Evolutionary conservation across 2,797 vertebrate genomes (phyloP).

Genomic region (Mionectes olivaceus): DNA sequence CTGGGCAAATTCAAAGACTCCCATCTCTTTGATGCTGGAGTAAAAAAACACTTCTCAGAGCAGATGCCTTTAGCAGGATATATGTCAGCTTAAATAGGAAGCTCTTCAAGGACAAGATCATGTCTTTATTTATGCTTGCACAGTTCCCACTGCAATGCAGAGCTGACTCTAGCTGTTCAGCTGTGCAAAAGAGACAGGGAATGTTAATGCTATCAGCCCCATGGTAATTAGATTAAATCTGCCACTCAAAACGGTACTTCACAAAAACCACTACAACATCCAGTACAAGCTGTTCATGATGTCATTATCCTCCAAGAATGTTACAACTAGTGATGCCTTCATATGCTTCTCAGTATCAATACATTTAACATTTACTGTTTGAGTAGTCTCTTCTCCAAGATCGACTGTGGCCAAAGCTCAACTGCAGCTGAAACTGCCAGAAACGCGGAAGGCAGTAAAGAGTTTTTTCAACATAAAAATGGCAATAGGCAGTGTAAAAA

Average conservation of each 20-base stretch:
- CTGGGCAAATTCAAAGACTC: neutral
- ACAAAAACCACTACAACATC: neutral
- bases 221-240: neutral
- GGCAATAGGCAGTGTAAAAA: neutral
- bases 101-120: neutral
- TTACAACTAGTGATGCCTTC: neutral
- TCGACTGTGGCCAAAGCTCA: neutral
- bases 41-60: neutral
- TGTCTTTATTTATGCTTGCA: neutral
- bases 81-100: fast-evolving
- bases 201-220: neutral
- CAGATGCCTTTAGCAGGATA: neutral
- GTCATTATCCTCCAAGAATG: neutral
- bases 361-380: neutral
- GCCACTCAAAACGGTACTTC: neutral
- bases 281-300: neutral
- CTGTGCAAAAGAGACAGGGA: neutral
- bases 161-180: neutral
- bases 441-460: neutral
- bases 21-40: neutral
- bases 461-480: neutral
- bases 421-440: neutral
- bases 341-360: neutral
- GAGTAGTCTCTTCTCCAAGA: neutral
- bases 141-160: constrained; percentile 1